phyloP scores from a whole-genome alignment of 2,888 invertebrate species.

The Invenusta paracnida region DNA sequence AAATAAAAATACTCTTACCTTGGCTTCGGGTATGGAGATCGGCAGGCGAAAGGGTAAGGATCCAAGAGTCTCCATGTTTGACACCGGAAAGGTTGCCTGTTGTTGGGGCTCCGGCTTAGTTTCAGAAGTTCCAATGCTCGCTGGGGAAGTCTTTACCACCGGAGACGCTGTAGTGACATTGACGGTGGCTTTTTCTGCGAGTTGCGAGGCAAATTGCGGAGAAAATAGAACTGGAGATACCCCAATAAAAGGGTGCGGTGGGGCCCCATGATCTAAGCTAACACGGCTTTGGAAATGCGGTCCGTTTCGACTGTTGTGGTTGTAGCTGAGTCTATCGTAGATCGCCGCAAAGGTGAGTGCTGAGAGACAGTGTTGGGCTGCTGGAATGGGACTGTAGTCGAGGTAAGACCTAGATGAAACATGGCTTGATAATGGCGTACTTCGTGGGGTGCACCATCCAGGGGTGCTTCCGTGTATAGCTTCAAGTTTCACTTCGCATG shows the following conservation, averaged over 20 bases:
- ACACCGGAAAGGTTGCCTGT: no score
- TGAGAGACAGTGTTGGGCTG: neutral
- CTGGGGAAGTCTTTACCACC: no score
- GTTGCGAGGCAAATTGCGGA: no score
- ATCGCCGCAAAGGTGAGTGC: neutral
- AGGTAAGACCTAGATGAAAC: neutral
- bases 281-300: no score
- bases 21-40: neutral
- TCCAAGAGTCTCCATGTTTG: no score
- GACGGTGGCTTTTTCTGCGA: no score
- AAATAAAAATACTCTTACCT: no score
- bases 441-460: no score
- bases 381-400: neutral
- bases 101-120: no score
- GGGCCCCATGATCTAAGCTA: no score
- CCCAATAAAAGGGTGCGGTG: neutral
- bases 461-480: neutral
- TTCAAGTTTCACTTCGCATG: neutral
- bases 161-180: no score
- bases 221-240: neutral
- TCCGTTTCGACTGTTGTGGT: neutral
- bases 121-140: no score
- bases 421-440: neutral
- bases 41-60: neutral
- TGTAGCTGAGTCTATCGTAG: constrained; percentile 3